Base-by-base conservation (phyloP, 2,888 invertebrate genomes). In the Phoronis australis region DNA sequence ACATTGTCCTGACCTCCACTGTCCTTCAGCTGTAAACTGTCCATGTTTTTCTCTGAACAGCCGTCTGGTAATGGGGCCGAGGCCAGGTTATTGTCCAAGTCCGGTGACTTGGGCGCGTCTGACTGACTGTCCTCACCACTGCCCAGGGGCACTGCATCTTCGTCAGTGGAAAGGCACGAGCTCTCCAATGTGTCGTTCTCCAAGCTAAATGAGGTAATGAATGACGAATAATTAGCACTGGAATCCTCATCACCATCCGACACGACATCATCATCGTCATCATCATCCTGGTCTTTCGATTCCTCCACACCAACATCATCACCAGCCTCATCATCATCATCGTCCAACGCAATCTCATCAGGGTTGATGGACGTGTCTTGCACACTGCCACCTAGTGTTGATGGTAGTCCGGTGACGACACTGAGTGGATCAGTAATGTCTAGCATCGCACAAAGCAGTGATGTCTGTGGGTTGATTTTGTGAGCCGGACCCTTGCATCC, bases 401-500 rank as follows among this genome's bases (percentile, higher is more conserved):
- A 25, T 2, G 46, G 2, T 45, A 59, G 56, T 9, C 69, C 70
- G 0, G 65, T 54, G 50, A 73, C 68, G 5, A 66, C 65, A 6
- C 72, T 67, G 51, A 68, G 68, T 0, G 94, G 94, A 79, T 95
- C 92, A 70, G 87, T 87, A 48, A 95, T 83, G 0, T 84, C 83
- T 37, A 82, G 62, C 67, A 76, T 76, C 23, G 73, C 68, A 66
- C 81, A 82, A 45, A 81, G 69, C 15, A 71, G 61, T 3, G 68
- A 71, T 1, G 82, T 82, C 59, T 82, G 82, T 1, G 80, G 78
- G 65, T 82, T 82, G 20, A 72, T 55, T 39, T 44, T 38, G 5
- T 60, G 42, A n/a, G 18, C 47, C 47, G 54, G n/a, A 38, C 38
- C 21, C 48, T 44, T 5, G 54, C 54, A 54, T 26, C 50, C 48